Evolutionary conservation across 2,113 vertebrate genomes (phyloP), one percentile per base, ranked within the genome.

Genomic region (Tragulus kanchil): DNA sequence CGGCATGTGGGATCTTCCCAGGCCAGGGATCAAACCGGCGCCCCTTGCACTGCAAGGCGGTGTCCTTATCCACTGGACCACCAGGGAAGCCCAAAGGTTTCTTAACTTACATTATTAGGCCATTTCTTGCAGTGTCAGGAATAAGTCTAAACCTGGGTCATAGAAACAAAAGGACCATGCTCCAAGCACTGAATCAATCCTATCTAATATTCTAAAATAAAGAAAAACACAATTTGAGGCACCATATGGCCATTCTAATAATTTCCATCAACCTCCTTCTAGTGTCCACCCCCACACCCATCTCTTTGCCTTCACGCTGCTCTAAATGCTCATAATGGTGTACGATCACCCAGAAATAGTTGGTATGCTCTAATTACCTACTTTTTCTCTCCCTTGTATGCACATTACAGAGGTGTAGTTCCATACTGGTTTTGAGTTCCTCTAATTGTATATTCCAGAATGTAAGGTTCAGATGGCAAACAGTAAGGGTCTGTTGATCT

Each of bases 151-250:
- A 87, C 69, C 58, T 52, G 36, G 58, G n/a, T 87, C 48, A 67
- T 10, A 62, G n/a, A 77, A 84, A 36, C 16, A 61, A 69, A 92
- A 71, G 45, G 31, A 16, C 45, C 67, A 62, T 16, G 52, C 3
- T 62, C 84, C 36, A 85, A 78, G 36, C 48, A 61, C 85, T 69
- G 23, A 64, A 61, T 75, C 58, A 58, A 78, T 73, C 21, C 56
- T 69, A 84, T 54, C 61, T 64, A 92, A 92, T 84, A 45, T 67
- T 81, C n/a, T 77, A 31, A 84, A 95, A 77, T 82, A 42, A 89
- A 83, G 48, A 48, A 92, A 90, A 92, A 85, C 28, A 8, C 19
- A 81, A 85, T 79, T 73, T 61, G 25, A 85, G 56, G 23, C 61
- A 93, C 28, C 17, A 59, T 26, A 17, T 90, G 26, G 85, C 61